Evolutionary conservation across 2,888 invertebrate genomes (phyloP).

Genomic region (Leucoma salicis): DNA sequence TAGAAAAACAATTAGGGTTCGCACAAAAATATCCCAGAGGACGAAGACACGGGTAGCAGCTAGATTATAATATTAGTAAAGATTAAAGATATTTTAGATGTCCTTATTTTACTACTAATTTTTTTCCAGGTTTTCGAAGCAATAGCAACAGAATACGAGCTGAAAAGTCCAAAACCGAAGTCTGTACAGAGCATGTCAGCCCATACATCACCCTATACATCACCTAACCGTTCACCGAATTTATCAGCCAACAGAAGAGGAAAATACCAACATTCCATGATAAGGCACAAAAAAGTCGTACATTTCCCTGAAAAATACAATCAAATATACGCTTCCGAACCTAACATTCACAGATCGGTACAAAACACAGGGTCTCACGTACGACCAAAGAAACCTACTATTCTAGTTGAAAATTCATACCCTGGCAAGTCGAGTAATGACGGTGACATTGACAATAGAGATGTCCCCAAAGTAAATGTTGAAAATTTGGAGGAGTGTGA

Average conservation of each 20-base stretch:
- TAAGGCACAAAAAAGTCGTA: conserved; percentile 54
- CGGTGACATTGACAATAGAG: conserved; percentile 12
- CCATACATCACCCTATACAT: conserved; percentile 54
- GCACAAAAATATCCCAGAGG: no score
- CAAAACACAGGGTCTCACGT: conserved; percentile 8
- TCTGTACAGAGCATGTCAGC: conserved; percentile 52
- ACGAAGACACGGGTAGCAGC: no score
- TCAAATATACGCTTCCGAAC: conserved; percentile 60
- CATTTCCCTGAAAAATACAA: conserved; percentile 54
- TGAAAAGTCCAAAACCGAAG: conserved; percentile 50
- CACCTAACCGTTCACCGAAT: conserved; percentile 55
- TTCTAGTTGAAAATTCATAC: conserved; percentile 30
- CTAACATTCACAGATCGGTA: conserved; percentile 56
- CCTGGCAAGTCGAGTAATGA: conserved; percentile 37
- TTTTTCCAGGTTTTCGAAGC: conserved; percentile 68
- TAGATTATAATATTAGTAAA: no score
- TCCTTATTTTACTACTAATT: no score
- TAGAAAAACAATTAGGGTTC: no score
- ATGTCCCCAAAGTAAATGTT: conserved; percentile 43
- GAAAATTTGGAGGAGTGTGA: conserved; percentile 26
- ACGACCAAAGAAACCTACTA: conserved; percentile 23
- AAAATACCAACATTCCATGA: conserved; percentile 66
- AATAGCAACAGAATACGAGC: conserved; percentile 70
- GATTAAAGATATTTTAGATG: no score
- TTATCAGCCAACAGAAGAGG: conserved; percentile 48